phyloP scores from a whole-genome alignment of 2,113 vertebrate species.

The Salvelinus fontinalis region DNA sequence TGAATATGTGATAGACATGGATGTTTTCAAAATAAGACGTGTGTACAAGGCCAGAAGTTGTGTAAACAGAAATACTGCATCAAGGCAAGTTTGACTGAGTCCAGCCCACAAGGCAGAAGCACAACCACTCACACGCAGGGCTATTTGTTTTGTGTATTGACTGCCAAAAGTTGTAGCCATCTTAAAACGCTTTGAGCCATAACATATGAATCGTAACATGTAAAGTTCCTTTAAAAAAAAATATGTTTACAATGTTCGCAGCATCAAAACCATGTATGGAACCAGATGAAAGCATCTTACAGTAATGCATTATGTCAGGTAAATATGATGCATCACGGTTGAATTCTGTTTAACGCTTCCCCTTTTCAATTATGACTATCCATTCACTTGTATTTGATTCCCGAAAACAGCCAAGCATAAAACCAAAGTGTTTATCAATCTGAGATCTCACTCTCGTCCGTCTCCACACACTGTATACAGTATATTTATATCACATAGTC shows the following conservation, averaged over 20 bases:
- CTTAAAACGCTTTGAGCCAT: not conserved
- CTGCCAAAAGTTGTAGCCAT: conserved; percentile 9
- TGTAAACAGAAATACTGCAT: not conserved
- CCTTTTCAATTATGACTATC: conserved; percentile 23
- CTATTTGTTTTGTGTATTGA: conserved; percentile 8
- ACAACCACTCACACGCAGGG: too few species aligned
- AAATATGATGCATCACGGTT: not conserved
- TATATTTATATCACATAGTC: conserved; percentile 71
- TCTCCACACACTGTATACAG: conserved; percentile 41
- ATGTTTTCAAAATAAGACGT: too few species aligned
- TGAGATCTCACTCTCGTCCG: conserved; percentile 21
- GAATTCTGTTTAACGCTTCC: not conserved
- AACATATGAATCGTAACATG: not conserved
- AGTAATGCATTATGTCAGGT: conserved; percentile 23
- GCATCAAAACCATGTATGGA: not conserved
- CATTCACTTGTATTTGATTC: conserved; percentile 35
- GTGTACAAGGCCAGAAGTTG: not conserved
- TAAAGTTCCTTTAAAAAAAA: not conserved
- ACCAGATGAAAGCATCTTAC: conserved; percentile 11
- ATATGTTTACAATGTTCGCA: not conserved
- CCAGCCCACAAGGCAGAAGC: too few species aligned
- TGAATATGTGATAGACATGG: too few species aligned
- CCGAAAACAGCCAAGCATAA: conserved; percentile 37
- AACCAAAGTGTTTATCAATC: conserved; percentile 47
- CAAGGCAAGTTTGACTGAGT: not conserved